A percentile compares a stretch with the other conserved stretches of the same genome.
These are phyloP conservation scores for Leptinotarsa peninsularis DNA, from an alignment of 2,888 invertebrate species.

Conservation along the genomic window DNA sequence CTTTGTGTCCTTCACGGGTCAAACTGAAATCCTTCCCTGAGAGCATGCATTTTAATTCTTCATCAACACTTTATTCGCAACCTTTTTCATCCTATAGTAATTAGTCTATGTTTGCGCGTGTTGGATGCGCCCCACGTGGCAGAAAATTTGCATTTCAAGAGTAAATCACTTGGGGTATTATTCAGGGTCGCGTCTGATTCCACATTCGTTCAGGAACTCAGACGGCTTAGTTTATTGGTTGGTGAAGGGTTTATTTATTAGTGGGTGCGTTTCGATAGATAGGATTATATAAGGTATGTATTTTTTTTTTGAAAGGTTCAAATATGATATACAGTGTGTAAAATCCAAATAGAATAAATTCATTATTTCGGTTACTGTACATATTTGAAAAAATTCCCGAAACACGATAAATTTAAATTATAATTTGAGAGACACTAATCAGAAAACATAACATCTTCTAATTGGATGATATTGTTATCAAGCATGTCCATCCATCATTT, in stretches of 20 bases:
- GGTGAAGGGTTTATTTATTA: neutral
- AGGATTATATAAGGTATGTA: neutral
- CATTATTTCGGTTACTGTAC: too few species aligned
- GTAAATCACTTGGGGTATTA: constrained; percentile 4
- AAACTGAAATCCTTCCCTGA: neutral
- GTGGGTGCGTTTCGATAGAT: neutral
- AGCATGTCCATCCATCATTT: too few species aligned
- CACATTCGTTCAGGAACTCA: neutral
- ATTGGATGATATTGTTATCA: too few species aligned
- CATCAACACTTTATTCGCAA: neutral
- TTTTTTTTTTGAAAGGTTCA: too few species aligned
- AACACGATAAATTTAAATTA: too few species aligned
- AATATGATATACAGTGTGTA: too few species aligned
- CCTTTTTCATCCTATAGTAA: constrained; percentile 5
- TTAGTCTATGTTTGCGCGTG: constrained; percentile 14
- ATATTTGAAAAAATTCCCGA: too few species aligned
- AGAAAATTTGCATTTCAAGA: constrained; percentile 6
- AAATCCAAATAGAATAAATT: too few species aligned
- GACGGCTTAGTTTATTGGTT: neutral
- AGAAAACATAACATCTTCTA: too few species aligned
- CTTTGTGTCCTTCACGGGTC: neutral
- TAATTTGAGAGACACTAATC: too few species aligned
- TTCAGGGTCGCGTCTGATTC: neutral
- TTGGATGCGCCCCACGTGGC: constrained; percentile 1
- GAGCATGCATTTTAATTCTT: neutral